These are phyloP conservation scores for Eilema depressum DNA, from an alignment of 2,888 invertebrate species.

Conservation along the genomic window DNA sequence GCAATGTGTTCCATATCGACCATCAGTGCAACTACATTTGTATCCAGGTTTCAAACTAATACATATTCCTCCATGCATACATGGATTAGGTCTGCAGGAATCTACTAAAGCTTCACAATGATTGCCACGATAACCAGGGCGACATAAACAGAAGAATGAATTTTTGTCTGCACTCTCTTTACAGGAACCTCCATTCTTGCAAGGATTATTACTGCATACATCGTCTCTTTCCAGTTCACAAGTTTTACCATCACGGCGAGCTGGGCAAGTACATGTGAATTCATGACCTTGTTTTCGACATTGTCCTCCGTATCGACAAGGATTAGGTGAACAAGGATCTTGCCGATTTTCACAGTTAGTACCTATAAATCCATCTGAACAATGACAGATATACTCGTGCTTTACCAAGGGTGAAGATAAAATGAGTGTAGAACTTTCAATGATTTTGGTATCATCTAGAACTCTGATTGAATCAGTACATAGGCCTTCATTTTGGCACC, in stretches of 20 bases:
- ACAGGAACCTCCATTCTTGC: constrained; percentile 96
- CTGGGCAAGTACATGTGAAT: constrained; percentile 93
- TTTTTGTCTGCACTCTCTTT: constrained; percentile 95
- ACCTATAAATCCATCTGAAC: constrained; percentile 94
- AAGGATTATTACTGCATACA: constrained; percentile 94
- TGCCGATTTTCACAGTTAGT: constrained; percentile 93
- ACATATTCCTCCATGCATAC: constrained; percentile 95
- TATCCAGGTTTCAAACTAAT: constrained; percentile 96
- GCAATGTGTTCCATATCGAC: constrained; percentile 96
- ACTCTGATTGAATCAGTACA: constrained; percentile 92
- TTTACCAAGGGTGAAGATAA: constrained; percentile 93
- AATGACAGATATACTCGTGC: constrained; percentile 93
- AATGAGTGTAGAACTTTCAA: constrained; percentile 93
- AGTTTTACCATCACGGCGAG: constrained; percentile 92
- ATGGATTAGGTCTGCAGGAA: constrained; percentile 97
- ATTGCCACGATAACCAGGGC: constrained; percentile 96
- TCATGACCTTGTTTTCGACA: constrained; percentile 95
- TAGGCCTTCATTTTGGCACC: constrained; percentile 92
- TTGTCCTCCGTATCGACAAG: constrained; percentile 94
- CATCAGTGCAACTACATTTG: constrained; percentile 94
- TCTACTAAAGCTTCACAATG: constrained; percentile 96
- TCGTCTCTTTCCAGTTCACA: constrained; percentile 95
- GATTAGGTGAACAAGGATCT: constrained; percentile 96
- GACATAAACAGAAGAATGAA: constrained; percentile 96
- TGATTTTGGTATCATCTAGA: constrained; percentile 90